Percentiles rank a stretch among this genome's conserved stretches.
Conservation (phyloP, 2,888 invertebrate species). For the Machimus atricapillus region DNA sequence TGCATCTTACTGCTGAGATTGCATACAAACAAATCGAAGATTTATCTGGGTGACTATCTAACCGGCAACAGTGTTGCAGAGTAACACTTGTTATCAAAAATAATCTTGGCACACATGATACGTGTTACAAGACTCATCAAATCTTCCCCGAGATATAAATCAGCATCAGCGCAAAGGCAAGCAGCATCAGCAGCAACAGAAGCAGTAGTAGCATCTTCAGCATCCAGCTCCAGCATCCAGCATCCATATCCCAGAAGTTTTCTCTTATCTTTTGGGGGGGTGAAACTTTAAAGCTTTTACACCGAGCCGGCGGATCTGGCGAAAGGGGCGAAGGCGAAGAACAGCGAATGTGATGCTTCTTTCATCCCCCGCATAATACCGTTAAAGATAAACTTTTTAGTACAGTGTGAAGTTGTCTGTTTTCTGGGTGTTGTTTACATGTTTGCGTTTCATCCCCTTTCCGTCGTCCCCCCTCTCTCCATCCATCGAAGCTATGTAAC, state of each 20-base stretch:
- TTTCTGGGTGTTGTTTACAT: slow-evolving; percentile 29
- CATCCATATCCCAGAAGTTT: not conserved
- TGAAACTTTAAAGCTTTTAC: slow-evolving; percentile 29
- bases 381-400: slow-evolving; percentile 35
- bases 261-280: slow-evolving; percentile 5
- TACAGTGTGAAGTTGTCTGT: slow-evolving; percentile 31
- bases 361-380: slow-evolving; percentile 26
- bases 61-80: not conserved
- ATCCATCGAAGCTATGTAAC: not conserved
- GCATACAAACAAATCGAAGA: not conserved
- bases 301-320: not conserved
- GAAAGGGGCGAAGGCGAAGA: not conserved
- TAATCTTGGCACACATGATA: slow-evolving; percentile 15
- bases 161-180: not conserved
- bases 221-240: not conserved
- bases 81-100: slow-evolving; percentile 15
- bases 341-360: slow-evolving; percentile 11
- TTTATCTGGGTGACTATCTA: not conserved
- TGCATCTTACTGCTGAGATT: not conserved
- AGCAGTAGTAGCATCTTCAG: not conserved
- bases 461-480: not conserved
- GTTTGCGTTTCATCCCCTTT: not conserved
- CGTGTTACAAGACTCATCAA: slow-evolving; percentile 28
- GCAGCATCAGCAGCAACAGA: not conserved
- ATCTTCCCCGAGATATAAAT: slow-evolving; percentile 17